A percentile compares a stretch with the other conserved stretches of the same genome.
phyloP scores from a whole-genome alignment of 2,113 vertebrate species.

The Garra rufa region DNA sequence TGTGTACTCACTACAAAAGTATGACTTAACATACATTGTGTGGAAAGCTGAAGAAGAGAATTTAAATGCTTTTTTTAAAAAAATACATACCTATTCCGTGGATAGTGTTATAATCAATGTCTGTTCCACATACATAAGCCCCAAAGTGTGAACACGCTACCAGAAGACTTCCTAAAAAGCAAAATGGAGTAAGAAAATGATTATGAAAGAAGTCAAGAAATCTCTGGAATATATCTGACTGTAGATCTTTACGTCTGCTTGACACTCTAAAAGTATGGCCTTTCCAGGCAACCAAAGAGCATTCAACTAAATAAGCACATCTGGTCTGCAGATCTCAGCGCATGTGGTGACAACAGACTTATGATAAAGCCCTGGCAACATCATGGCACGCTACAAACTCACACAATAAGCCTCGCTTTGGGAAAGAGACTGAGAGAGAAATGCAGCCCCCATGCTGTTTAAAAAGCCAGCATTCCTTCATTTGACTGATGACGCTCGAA shows the following conservation, averaged over 20 bases:
- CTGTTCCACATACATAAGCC: slow-evolving; percentile 92
- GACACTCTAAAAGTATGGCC: slow-evolving; percentile 20
- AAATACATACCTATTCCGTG: slow-evolving; percentile 87
- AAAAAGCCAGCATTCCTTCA: slow-evolving; percentile 19
- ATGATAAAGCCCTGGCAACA: slow-evolving; percentile 45
- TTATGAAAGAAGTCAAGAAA: not conserved
- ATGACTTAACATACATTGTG: not conserved
- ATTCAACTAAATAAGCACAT: slow-evolving; percentile 56
- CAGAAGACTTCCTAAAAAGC: slow-evolving; percentile 86
- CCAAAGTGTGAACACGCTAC: slow-evolving; percentile 95
- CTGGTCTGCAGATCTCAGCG: slow-evolving; percentile 57
- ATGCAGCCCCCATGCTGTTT: slow-evolving; percentile 19
- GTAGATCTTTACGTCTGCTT: not conserved
- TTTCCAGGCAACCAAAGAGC: slow-evolving; percentile 25
- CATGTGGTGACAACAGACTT: slow-evolving; percentile 30
- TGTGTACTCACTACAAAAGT: not conserved
- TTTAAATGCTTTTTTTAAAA: not conserved
- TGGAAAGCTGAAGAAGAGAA: not conserved
- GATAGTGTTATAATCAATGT: slow-evolving; percentile 97
- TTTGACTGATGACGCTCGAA: slow-evolving; percentile 32
- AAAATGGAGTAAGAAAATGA: slow-evolving; percentile 6
- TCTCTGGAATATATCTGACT: not conserved
- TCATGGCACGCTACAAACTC: slow-evolving; percentile 40
- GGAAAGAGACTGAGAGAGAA: not conserved
- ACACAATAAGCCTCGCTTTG: not conserved